Evolutionary conservation across 2,113 vertebrate species (phyloP), one percentile per base, ranked within the genome.

Genomic region (Otis tarda): DNA sequence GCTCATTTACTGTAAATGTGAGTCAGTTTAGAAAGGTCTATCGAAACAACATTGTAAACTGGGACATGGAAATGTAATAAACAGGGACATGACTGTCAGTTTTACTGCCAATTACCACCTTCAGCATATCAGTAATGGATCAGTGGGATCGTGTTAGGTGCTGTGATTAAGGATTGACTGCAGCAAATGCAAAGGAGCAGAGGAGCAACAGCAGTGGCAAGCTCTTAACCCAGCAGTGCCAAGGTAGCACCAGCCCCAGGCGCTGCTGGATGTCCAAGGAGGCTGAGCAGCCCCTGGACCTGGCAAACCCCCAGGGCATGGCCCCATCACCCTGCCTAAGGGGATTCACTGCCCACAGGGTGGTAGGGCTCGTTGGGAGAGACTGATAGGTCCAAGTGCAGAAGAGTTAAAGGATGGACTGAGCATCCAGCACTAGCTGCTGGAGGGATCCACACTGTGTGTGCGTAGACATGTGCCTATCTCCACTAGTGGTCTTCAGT

Each of bases 211-310:
- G 41, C 70, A 70, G 9, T 39, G 61, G 23, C 24, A 83, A 53
- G 14, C 2, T 37, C 16, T 11, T 22, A 45, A 49, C 6, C 6
- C 31, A n/a, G 20, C 2, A 1, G 6, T 31, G 8, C 28, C 60
- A 52, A 63, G 50, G n/a, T 30, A 37, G 30, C 39, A 21, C 11
- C 28, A 57, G 41, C 17, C 25, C 4, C 1, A 1, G 21, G 9
- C 0, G 3, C 17, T 64, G 14, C 14, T 30, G 18, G 3, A 20
- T 60, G 57, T 81, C 45, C 27, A n/a, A 49, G n/a, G 60, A 68
- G 23, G 14, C 30, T 55, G 68, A 87, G 50, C 7, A 80, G 39
- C 20, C 10, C n/a, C 21, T 31, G 61, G 52, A 30, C 17, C 18
- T 39, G 20, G 18, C 20, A 77, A 45, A 20, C 1, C 12, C 6